Percentiles rank a stretch among this genome's conserved stretches.
phyloP scores from a whole-genome alignment of 2,888 invertebrate genomes.

The Yponomeuta evonymella region DNA sequence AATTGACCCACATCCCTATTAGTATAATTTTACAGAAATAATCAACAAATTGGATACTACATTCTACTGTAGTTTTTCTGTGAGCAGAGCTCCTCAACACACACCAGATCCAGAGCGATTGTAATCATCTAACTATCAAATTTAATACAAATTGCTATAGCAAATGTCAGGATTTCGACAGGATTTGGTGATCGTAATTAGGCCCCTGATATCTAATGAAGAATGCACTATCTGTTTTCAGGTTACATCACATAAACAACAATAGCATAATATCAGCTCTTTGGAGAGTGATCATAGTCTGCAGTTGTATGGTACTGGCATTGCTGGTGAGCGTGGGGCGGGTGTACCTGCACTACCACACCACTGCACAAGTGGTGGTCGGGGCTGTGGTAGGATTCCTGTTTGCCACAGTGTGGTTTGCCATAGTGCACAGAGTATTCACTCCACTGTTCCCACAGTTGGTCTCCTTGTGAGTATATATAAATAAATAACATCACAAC shows the following conservation, averaged over 20 bases:
- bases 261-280: constrained; percentile 85
- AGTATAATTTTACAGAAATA: no score
- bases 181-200: no score
- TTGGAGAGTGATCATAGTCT: constrained; percentile 81
- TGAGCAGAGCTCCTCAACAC: no score
- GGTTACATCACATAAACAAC: constrained; percentile 89
- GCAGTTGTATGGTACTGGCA: constrained; percentile 76
- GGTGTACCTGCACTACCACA: constrained; percentile 92
- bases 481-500: background rate
- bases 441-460: constrained; percentile 91
- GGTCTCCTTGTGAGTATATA: constrained; percentile 85
- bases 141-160: no score
- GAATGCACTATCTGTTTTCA: constrained; percentile 44
- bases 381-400: constrained; percentile 84
- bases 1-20: no score
- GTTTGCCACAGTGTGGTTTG: constrained; percentile 89
- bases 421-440: constrained; percentile 84
- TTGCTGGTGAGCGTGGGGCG: constrained; percentile 81
- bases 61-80: no score
- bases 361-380: constrained; percentile 86
- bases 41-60: no score
- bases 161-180: no score
- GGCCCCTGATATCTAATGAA: no score
- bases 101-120: no score
- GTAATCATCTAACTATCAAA: no score